Percentiles rank a stretch among this genome's conserved stretches.
These are phyloP conservation scores for Fissipunctia ypsillon DNA, from an alignment of 2,888 invertebrate species.

Conservation along the genomic window DNA sequence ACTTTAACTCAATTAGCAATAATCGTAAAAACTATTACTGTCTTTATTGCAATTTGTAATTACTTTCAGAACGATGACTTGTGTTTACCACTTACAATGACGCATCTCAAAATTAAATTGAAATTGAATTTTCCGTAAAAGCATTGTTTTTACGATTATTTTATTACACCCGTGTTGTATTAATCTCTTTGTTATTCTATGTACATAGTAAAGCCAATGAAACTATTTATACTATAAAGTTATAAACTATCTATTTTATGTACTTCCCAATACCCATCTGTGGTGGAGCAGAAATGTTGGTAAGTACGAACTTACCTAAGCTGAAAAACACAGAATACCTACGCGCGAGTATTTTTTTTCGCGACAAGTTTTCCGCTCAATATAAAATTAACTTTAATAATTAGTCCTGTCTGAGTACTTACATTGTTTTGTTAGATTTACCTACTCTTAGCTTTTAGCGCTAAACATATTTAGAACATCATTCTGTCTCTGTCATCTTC, in stretches of 20 bases:
- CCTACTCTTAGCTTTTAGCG: too few relatives aligned
- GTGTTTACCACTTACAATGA: not conserved
- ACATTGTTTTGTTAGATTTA: not conserved
- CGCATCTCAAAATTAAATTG: not conserved
- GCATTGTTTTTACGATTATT: not conserved
- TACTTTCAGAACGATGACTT: not conserved
- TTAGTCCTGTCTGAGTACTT: not conserved
- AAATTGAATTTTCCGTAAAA: not conserved
- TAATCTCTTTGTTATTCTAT: not conserved
- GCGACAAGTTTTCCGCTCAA: not conserved
- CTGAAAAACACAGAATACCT: not conserved
- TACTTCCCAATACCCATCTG: not conserved
- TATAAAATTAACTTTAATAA: not conserved
- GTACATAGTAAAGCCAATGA: not conserved
- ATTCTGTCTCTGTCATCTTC: too few relatives aligned
- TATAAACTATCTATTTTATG: too few relatives aligned
- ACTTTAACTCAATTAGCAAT: too few relatives aligned
- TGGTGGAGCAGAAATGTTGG: not conserved
- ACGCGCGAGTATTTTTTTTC: not conserved
- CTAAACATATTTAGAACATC: too few relatives aligned
- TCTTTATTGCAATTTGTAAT: slow-evolving; percentile 1
- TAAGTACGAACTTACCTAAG: too few relatives aligned
- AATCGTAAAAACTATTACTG: too few relatives aligned
- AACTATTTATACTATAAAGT: too few relatives aligned
- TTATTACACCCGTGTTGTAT: not conserved